These are phyloP conservation scores for Thymelicus lineola DNA, from an alignment of 2,888 invertebrate species.

Conservation along the genomic window DNA sequence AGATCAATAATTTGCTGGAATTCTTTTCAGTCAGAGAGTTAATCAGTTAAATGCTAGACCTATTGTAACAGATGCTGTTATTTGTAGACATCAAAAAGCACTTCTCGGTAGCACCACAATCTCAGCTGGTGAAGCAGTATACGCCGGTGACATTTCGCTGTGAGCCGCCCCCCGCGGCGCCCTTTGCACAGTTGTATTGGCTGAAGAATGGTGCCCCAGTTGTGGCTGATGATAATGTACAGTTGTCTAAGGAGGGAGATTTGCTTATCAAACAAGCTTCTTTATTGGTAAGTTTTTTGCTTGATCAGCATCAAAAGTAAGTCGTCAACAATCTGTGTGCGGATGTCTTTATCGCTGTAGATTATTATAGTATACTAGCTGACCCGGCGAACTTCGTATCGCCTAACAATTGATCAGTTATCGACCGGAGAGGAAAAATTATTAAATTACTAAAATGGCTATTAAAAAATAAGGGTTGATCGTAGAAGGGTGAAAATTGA, in stretches of 20 bases:
- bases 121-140: conserved; percentile 92
- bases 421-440: too few species aligned
- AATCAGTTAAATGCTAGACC: too few species aligned
- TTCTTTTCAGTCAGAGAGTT: too few species aligned
- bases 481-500: too few species aligned
- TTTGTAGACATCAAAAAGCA: conserved; percentile 93
- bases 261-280: conserved; percentile 94
- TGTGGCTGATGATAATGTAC: conserved; percentile 86
- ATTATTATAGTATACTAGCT: too few species aligned
- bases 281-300: conserved; percentile 78
- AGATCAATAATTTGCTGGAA: too few species aligned
- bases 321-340: too few species aligned
- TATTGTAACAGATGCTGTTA: not conserved
- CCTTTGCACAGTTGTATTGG: conserved; percentile 95
- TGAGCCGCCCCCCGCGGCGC: conserved; percentile 94
- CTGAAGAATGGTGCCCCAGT: conserved; percentile 91
- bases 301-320: not conserved
- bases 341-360: too few species aligned
- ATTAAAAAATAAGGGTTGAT: too few species aligned
- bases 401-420: too few species aligned
- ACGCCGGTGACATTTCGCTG: conserved; percentile 95
- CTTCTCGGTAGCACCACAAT: conserved; percentile 95
- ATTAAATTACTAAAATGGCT: too few species aligned
- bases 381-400: too few species aligned
- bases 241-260: conserved; percentile 93